These are phyloP conservation scores for Pherbina coryleti DNA, from an alignment of 2,888 invertebrate genomes.

Conservation along the genomic window DNA sequence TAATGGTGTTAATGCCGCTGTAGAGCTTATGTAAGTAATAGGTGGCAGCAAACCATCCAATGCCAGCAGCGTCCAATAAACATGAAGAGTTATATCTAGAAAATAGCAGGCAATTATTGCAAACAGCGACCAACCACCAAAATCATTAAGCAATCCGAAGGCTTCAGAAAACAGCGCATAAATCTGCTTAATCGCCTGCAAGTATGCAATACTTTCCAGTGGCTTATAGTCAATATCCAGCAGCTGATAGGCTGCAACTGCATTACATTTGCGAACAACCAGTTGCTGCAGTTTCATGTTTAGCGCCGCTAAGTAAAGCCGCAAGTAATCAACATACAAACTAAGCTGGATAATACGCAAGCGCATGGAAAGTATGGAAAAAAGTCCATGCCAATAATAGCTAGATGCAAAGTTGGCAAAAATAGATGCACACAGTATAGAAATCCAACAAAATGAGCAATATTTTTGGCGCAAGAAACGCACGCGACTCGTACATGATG, in stretches of 20 bases:
- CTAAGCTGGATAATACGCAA: conserved; percentile 43
- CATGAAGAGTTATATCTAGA: conserved; percentile 48
- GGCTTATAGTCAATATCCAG: conserved; percentile 44
- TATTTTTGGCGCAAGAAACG: not conserved
- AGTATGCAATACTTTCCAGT: conserved; percentile 38
- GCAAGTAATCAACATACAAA: conserved; percentile 40
- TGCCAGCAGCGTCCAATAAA: conserved; percentile 50
- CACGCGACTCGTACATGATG: not conserved
- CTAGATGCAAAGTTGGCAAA: not conserved
- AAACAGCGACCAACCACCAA: conserved; percentile 49
- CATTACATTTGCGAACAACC: conserved; percentile 43
- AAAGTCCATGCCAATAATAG: conserved; percentile 24
- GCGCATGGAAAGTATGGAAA: conserved; percentile 44
- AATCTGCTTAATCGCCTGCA: conserved; percentile 43
- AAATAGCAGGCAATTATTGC: conserved; percentile 44
- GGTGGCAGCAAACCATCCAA: conserved; percentile 39
- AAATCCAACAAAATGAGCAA: not conserved
- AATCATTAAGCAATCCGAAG: conserved; percentile 44
- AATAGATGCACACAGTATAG: not conserved
- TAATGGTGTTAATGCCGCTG: conserved; percentile 40
- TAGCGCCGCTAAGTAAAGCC: conserved; percentile 24
- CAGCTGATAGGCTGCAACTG: conserved; percentile 27
- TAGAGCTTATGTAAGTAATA: conserved; percentile 33
- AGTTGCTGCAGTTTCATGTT: conserved; percentile 44
- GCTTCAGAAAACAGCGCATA: conserved; percentile 45